Conservation (phyloP, 2,888 invertebrate genomes). For the Drosophila sordidula region DNA sequence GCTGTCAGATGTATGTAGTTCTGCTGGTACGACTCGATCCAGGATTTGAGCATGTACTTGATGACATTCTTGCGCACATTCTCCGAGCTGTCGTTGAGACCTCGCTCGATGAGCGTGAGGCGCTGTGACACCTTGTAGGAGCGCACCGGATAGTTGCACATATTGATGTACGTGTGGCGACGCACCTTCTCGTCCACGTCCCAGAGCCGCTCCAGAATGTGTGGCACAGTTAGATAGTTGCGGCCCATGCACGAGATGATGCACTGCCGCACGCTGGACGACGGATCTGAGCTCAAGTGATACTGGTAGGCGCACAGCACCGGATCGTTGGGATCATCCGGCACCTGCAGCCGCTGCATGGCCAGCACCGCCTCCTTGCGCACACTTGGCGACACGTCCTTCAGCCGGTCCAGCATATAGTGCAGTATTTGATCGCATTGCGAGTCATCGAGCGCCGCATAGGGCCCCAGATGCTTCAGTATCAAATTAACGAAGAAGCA, state of each 20-base stretch:
- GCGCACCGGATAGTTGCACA: constrained; percentile 85
- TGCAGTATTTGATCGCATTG: constrained; percentile 90
- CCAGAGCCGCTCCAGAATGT: constrained; percentile 89
- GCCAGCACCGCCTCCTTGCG: constrained; percentile 92
- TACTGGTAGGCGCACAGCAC: constrained; percentile 90
- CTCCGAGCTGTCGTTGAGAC: constrained; percentile 88
- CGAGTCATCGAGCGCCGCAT: constrained; percentile 91
- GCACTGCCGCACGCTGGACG: constrained; percentile 89
- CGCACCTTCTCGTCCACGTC: constrained; percentile 93
- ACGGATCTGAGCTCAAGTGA: constrained; percentile 91
- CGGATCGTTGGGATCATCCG: constrained; percentile 90
- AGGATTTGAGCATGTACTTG: constrained; percentile 88
- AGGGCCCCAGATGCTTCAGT: constrained; percentile 90
- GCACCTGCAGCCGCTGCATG: constrained; percentile 92
- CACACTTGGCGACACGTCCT: constrained; percentile 91
- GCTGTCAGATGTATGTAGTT: constrained; percentile 90
- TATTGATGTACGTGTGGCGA: constrained; percentile 85
- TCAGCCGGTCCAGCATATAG: constrained; percentile 88
- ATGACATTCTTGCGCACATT: constrained; percentile 85
- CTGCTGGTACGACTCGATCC: constrained; percentile 90
- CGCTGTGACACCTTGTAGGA: constrained; percentile 88
- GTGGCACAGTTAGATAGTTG: constrained; percentile 89
- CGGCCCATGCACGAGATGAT: constrained; percentile 91
- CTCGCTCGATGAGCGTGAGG: constrained; percentile 87
- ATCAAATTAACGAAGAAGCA: constrained; percentile 92